Percentiles rank a stretch among this genome's conserved stretches.
Evolutionary conservation across 2,888 invertebrate species (phyloP).

Genomic region (Venusia cambrica): DNA sequence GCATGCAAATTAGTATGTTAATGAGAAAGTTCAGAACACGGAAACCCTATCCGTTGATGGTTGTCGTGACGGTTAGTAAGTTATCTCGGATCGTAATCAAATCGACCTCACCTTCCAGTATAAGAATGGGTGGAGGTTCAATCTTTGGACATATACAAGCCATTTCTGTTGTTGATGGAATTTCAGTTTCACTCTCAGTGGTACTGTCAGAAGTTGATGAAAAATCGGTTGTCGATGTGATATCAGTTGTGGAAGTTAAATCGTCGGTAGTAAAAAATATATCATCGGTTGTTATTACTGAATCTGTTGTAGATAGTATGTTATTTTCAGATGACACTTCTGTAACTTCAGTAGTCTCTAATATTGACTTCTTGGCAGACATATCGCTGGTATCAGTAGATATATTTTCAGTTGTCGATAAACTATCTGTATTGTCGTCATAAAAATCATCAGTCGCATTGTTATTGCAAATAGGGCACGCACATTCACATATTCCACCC

Average conservation of each 20-base stretch:
- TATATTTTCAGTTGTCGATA: slow-evolving; percentile 30
- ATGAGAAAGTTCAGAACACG: slow-evolving; percentile 32
- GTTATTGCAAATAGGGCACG: slow-evolving; percentile 84
- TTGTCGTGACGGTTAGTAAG: slow-evolving; percentile 66
- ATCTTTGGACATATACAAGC: slow-evolving; percentile 70
- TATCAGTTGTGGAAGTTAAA: slow-evolving; percentile 39
- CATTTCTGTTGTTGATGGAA: slow-evolving; percentile 42
- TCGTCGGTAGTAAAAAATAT: slow-evolving; percentile 31
- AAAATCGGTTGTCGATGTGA: slow-evolving; percentile 33
- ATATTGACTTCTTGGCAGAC: slow-evolving; percentile 23
- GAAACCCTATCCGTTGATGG: slow-evolving; percentile 50
- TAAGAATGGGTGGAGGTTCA: slow-evolving; percentile 85
- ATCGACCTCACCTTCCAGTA: slow-evolving; percentile 90
- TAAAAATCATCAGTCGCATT: slow-evolving; percentile 61
- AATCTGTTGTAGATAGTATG: slow-evolving; percentile 26
- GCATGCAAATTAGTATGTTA: slow-evolving; percentile 66
- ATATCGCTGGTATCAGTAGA: slow-evolving; percentile 18
- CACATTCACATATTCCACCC: slow-evolving; percentile 87
- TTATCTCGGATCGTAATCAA: slow-evolving; percentile 59
- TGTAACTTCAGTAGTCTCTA: slow-evolving; percentile 24
- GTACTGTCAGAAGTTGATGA: slow-evolving; percentile 42
- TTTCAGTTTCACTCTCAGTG: slow-evolving; percentile 43
- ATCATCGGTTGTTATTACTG: slow-evolving; percentile 28
- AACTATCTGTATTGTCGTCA: slow-evolving; percentile 54
- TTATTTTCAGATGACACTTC: slow-evolving; percentile 26